Evolutionary conservation across 2,888 invertebrate species (phyloP).

Genomic region (Eutolmus rufibarbis): DNA sequence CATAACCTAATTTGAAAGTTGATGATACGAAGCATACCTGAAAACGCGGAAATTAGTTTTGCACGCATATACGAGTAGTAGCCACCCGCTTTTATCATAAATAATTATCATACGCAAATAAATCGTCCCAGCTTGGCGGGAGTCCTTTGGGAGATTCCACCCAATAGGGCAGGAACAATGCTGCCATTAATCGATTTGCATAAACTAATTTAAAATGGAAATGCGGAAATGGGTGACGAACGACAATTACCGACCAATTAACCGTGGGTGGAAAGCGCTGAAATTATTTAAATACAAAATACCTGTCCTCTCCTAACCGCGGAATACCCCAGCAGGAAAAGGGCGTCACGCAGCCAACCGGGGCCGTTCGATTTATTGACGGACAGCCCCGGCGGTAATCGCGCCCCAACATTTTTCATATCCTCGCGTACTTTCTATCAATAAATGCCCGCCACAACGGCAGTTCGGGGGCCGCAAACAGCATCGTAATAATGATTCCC

Average conservation of each 20-base stretch:
- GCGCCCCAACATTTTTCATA: background rate
- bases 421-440: background rate
- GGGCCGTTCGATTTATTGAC: background rate
- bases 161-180: background rate
- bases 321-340: background rate
- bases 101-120: background rate
- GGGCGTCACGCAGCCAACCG: background rate
- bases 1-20: background rate
- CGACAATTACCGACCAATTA: slow-evolving; percentile 22
- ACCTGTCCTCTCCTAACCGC: background rate
- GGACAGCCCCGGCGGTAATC: background rate
- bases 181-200: background rate
- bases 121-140: background rate
- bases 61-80: background rate
- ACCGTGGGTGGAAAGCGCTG: background rate
- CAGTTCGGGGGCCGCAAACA: background rate
- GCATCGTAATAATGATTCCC: background rate
- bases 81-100: background rate
- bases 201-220: slow-evolving; percentile 21
- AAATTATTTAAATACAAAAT: background rate
- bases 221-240: background rate
- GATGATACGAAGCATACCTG: background rate
- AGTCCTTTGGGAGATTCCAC: background rate
- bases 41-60: background rate
- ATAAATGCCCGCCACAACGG: background rate